Evolutionary conservation across 2,113 vertebrate species (phyloP).

Genomic region (Bubo scandiacus): DNA sequence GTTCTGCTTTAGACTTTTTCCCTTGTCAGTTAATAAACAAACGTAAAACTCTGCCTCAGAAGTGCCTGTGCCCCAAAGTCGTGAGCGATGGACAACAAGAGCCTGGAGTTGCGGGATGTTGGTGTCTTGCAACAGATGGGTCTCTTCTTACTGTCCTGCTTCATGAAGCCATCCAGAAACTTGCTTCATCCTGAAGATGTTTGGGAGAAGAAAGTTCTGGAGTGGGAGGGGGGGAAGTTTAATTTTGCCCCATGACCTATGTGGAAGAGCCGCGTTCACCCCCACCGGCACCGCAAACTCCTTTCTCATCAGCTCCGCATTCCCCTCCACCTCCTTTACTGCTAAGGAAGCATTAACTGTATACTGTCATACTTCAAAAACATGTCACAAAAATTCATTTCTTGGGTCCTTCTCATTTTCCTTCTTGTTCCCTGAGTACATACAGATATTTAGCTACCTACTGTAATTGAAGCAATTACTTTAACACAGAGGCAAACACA

Average conservation of each 20-base stretch:
- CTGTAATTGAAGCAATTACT: not conserved
- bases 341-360: not conserved
- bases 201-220: not conserved
- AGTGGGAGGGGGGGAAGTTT: not conserved
- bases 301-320: not conserved
- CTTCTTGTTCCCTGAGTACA: not conserved
- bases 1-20: not conserved
- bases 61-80: not conserved
- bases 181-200: not conserved
- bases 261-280: accelerated
- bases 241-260: not conserved
- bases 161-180: not conserved
- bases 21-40: not conserved
- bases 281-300: not conserved
- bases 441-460: not conserved
- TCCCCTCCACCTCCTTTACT: not conserved
- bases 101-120: accelerated
- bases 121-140: not conserved
- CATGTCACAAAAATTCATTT: not conserved
- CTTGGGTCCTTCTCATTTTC: not conserved
- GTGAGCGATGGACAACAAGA: not conserved
- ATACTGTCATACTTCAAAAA: not conserved
- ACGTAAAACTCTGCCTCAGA: not conserved
- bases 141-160: not conserved
- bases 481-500: not conserved